Conservation (phyloP, 2,113 vertebrate genomes). For the Dendropsophus ebraccatus region DNA sequence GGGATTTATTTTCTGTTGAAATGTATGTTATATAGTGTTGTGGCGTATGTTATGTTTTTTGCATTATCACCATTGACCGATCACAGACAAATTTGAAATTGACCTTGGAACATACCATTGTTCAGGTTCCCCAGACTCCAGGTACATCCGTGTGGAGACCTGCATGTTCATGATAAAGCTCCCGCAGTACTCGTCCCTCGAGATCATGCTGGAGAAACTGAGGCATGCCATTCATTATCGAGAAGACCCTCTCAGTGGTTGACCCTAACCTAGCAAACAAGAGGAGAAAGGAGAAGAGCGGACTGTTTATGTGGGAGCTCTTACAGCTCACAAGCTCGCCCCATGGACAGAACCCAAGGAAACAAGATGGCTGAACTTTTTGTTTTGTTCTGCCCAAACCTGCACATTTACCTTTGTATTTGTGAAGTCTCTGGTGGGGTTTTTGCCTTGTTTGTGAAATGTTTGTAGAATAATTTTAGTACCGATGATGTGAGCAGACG, state of each 20-base stretch:
- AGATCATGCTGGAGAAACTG: constrained; percentile 95
- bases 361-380: constrained; percentile 64
- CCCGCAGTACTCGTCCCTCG: constrained; percentile 93
- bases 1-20: no score
- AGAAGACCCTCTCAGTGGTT: constrained; percentile 96
- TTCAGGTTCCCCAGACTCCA: constrained; percentile 87
- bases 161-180: constrained; percentile 99
- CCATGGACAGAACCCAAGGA: constrained; percentile 61
- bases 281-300: neutral
- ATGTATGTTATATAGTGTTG: neutral
- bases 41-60: no score
- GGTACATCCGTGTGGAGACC: constrained; percentile 96
- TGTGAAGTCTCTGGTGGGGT: constrained; percentile 75
- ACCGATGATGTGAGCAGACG: constrained; percentile 68
- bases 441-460: constrained; percentile 78
- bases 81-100: no score
- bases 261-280: constrained; percentile 55
- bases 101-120: neutral
- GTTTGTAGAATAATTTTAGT: constrained; percentile 76
- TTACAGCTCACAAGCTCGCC: constrained; percentile 15
- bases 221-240: constrained; percentile 97
- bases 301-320: constrained; percentile 52
- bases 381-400: constrained; percentile 65
- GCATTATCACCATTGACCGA: no score
- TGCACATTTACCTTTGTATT: constrained; percentile 72